Percentiles rank a stretch among this genome's conserved stretches.
These are phyloP conservation scores for Neodiprion pinetum DNA, from an alignment of 1,140 invertebrate genomes.

Conservation along the genomic window DNA sequence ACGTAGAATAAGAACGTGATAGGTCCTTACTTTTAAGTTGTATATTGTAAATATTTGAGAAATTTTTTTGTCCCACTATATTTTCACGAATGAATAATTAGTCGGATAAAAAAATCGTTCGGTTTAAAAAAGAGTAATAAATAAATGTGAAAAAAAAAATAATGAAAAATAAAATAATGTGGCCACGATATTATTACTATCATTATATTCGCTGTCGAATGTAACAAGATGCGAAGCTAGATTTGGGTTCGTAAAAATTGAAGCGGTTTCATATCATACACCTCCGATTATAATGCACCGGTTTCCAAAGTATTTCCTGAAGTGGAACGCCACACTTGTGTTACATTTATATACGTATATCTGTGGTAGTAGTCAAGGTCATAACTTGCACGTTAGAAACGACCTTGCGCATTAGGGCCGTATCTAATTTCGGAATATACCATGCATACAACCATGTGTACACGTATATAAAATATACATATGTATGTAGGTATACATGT, in stretches of 20 bases:
- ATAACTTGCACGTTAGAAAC: constrained; percentile 2
- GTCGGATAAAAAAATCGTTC: no score
- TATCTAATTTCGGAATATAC: constrained; percentile 6
- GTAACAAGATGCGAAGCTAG: background rate
- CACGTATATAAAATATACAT: background rate
- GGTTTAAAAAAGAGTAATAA: no score
- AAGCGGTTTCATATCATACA: background rate
- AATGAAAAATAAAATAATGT: no score
- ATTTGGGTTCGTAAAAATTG: background rate
- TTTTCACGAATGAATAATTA: no score
- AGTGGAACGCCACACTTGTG: background rate
- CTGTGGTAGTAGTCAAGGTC: background rate
- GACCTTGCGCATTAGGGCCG: background rate
- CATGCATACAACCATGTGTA: background rate
- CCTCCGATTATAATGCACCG: background rate
- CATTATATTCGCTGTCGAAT: background rate
- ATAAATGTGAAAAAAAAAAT: no score
- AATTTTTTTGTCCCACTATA: no score
- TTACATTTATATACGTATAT: background rate
- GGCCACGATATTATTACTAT: no score
- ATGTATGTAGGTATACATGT: no score
- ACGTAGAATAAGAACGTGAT: no score
- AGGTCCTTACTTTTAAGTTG: no score
- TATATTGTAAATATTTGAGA: no score
- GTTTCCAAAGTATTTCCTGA: background rate